phyloP scores from a whole-genome alignment of 2,888 invertebrate species.

The Watsonalla binaria region DNA sequence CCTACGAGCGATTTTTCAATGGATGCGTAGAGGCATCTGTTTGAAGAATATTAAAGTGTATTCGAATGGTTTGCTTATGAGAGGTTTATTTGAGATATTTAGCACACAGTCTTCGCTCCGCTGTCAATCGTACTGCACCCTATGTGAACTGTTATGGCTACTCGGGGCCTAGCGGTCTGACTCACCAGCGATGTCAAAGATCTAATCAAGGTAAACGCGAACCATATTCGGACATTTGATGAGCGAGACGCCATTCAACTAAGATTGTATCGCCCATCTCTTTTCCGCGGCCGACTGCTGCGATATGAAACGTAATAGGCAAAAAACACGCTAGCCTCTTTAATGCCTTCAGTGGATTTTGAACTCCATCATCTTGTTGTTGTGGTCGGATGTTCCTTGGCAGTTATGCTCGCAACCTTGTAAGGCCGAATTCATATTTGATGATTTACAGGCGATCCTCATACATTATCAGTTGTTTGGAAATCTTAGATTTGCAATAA shows the following conservation, averaged over 20 bases:
- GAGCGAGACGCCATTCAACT: slow-evolving; percentile 1
- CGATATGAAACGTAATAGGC: background rate
- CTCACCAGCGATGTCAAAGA: slow-evolving; percentile 35
- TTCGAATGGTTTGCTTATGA: no score
- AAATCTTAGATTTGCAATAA: background rate
- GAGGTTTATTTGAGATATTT: background rate
- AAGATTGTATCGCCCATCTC: background rate
- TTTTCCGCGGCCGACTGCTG: background rate
- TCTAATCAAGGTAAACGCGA: slow-evolving; percentile 31
- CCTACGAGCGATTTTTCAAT: no score
- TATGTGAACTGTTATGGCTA: background rate
- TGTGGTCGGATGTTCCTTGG: background rate
- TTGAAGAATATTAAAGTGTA: no score
- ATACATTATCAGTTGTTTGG: background rate
- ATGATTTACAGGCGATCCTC: background rate
- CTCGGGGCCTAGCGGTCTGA: slow-evolving; percentile 11
- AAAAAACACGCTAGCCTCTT: background rate
- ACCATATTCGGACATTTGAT: slow-evolving; percentile 1
- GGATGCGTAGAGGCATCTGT: no score
- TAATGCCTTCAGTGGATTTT: background rate
- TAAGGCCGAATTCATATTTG: background rate
- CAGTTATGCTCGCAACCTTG: background rate
- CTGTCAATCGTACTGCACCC: background rate
- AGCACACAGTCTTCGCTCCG: background rate
- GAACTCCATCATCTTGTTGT: background rate